Conservation (phyloP, 1,140 invertebrate species). For the Rhagoletis pomonella region DNA sequence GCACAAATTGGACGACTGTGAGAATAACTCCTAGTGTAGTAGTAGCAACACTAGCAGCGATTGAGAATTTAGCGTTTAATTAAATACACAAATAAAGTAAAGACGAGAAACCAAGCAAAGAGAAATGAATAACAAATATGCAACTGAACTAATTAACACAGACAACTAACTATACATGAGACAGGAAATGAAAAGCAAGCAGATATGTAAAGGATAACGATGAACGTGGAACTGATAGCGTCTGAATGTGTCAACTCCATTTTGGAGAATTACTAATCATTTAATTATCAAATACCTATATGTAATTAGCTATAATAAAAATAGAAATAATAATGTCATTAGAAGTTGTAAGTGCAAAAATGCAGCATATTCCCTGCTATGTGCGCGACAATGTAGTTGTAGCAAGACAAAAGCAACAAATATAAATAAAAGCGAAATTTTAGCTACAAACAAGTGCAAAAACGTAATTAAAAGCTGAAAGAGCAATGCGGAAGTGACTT, state of each 20-base stretch:
- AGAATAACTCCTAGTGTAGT: slow-evolving; percentile 74
- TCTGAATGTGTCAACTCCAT: slow-evolving; percentile 46
- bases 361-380: not conserved
- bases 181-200: not conserved
- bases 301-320: too few relatives aligned
- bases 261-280: slow-evolving; percentile 12
- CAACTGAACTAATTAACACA: slow-evolving; percentile 51
- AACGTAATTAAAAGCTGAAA: too few relatives aligned
- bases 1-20: slow-evolving; percentile 74
- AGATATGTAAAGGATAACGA: not conserved
- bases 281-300: not conserved
- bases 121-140: not conserved
- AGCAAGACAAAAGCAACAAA: slow-evolving; percentile 13
- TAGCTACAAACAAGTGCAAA: too few relatives aligned
- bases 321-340: not conserved
- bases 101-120: not conserved
- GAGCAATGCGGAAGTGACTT: not conserved
- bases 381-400: not conserved
- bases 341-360: slow-evolving; percentile 4
- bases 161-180: slow-evolving; percentile 7
- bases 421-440: not conserved
- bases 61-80: slow-evolving; percentile 43
- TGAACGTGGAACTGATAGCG: not conserved
- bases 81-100: not conserved
- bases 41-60: slow-evolving; percentile 54